Base-by-base conservation (phyloP, 2,113 vertebrate species). In the Calypte anna region DNA sequence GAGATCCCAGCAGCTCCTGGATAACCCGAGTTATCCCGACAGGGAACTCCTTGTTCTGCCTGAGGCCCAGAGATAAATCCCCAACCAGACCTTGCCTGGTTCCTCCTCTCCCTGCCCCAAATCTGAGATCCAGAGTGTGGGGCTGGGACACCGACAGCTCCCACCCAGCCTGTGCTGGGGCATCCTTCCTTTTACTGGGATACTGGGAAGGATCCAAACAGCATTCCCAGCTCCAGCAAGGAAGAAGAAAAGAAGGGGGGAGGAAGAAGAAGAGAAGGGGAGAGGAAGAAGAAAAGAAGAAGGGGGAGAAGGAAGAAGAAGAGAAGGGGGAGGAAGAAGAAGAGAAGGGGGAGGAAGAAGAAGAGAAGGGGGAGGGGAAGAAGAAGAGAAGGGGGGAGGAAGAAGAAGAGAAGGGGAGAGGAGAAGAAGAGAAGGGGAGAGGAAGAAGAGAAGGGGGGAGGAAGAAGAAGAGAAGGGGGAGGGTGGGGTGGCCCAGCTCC, bases 81-180 rank as follows among this genome's bases (percentile, higher is more conserved):
- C 15, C 58, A 36, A 62, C 55, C 22, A 44, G n/a, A 2, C 77
- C 67, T 33, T 1, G 8, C 72, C 21, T 27, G 0, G 24, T 67
- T 23, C 61, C 14, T 81, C 62, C 59, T 73, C 19, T 7, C 25
- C 25, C 76, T 2, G 8, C 4, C 2, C 75, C 40, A 3, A 2
- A 0, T 3, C 9, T 55, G 62, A 5, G 8, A 68, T 43, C 12
- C 7, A 22, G 51, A 20, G 59, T 36, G 46, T 0, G 0, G 72
- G 88, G 59, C 16, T 3, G 0, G 59, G 72, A 58, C 6, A 6
- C 0, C 0, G 22, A 3, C 0, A 0, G 59, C 17, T 74, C 72
- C 40, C 76, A 4, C 15, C 0, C 27, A 6, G 1, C 9, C 6
- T 3, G 10, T 15, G 54, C 57, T 3, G 51, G 27, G 59, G 18